Evolutionary conservation across 2,888 invertebrate species (phyloP), one percentile per base, ranked within the genome.

Genomic region (Noctua fimbriata): DNA sequence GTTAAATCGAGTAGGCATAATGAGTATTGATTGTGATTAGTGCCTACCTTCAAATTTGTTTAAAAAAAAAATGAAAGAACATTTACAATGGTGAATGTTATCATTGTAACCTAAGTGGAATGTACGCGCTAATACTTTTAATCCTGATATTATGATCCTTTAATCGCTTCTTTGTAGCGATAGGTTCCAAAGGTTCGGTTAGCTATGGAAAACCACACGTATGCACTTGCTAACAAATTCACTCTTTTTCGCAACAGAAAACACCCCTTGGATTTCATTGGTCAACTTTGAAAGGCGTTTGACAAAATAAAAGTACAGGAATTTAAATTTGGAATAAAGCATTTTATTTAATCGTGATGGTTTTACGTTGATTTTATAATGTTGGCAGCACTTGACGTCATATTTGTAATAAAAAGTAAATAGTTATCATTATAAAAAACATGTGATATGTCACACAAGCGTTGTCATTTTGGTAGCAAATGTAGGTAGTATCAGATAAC

Each of bases 401-500:
- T 36, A 10, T 55, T 74, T 28, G 44, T 70, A 32, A 60, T 58
- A 47, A 73, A 75, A 84, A 58, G 41, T 44, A 21, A 58, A 70
- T 73, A 24, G 52, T 75, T 71, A 73, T 76, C 63, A 52, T 73
- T 63, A 44, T 72, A n/a, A 12, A 60, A 73, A 41, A 70, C 73
- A 69, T 72, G 71, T 82, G 55, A 82, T 65, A 66, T 63, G 28
- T 69, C 55, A 67, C 44, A 67, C n/a, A 36, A 1, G 14, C 67
- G 14, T 4, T 47, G 69, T 69, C 52, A 75, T 52, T 77, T 71
- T 28, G 73, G 69, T 82, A 75, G 79, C 82, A 32, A 58, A 52
- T 69, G 58, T 78, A 67, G 52, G 77, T 71, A 69, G 52, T 67
- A 60, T 32, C 73, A 74, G 83, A 79, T 82, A 72, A 78, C 79